phyloP scores from a whole-genome alignment of 2,113 vertebrate species.

The Mustela nigripes region DNA sequence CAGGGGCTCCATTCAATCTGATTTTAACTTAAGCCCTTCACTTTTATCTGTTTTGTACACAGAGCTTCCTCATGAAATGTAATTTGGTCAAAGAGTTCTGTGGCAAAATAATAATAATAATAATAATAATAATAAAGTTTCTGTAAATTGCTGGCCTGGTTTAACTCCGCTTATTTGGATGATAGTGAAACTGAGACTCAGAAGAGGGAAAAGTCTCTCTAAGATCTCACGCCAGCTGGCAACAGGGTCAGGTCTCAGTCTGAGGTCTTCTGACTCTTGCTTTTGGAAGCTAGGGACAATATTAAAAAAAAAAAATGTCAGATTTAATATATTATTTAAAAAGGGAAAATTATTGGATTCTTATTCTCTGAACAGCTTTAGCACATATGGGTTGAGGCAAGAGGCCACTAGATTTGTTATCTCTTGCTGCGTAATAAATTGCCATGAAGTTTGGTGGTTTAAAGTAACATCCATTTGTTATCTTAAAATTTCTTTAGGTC shows the following conservation, averaged over 20 bases:
- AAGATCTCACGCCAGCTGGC: slow-evolving; percentile 64
- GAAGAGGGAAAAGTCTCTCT: slow-evolving; percentile 22
- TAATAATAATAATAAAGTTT: neutral
- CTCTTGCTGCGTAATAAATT: neutral
- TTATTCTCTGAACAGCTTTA: neutral
- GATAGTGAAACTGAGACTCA: slow-evolving; percentile 37
- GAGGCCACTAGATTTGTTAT: neutral
- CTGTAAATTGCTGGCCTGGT: slow-evolving; percentile 15
- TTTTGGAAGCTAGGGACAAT: slow-evolving; percentile 52
- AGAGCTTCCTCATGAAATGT: neutral
- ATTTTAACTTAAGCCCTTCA: neutral
- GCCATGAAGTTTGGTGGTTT: neutral
- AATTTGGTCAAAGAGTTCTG: slow-evolving; percentile 30
- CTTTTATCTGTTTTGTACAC: slow-evolving; percentile 16
- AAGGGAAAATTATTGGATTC: slow-evolving; percentile 38
- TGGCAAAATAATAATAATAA: neutral
- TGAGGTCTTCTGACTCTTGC: slow-evolving; percentile 51
- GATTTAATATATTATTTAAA: slow-evolving; percentile 23
- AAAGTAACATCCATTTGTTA: neutral
- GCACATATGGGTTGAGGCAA: neutral
- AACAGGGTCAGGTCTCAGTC: neutral
- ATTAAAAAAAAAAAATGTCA: slow-evolving; percentile 63
- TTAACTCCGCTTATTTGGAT: slow-evolving; percentile 59
- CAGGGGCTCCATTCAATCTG: neutral
- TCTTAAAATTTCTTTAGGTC: neutral